phyloP scores from a whole-genome alignment of 2,797 vertebrate species.

The Neostethus bicornis region DNA sequence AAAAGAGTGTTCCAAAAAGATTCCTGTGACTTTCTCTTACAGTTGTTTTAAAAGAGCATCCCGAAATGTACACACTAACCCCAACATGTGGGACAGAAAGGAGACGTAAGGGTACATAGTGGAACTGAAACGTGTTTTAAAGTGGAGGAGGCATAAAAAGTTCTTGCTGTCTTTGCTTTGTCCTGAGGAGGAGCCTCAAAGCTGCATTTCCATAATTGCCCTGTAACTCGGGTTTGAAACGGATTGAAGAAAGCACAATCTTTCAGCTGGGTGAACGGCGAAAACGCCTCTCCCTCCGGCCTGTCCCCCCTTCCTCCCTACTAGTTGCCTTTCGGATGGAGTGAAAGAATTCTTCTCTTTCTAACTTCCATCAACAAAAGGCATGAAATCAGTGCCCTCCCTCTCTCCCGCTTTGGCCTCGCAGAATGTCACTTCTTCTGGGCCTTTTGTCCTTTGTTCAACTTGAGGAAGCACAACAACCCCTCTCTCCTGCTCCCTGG shows the following conservation, averaged over 20 bases:
- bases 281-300: conserved; percentile 82
- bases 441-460: conserved; percentile 83
- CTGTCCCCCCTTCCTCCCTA: conserved; percentile 81
- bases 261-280: conserved; percentile 94
- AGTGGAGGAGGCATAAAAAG: conserved; percentile 56
- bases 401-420: conserved; percentile 74
- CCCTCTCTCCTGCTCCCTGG: conserved; percentile 61
- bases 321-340: conserved; percentile 89
- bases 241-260: conserved; percentile 85
- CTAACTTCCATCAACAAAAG: conserved; percentile 88
- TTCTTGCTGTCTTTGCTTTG: conserved; percentile 79
- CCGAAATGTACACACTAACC: conserved; percentile 18
- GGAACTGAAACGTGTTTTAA: conserved; percentile 59
- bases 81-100: conserved; percentile 14
- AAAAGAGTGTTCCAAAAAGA: conserved; percentile 12
- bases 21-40: conserved; percentile 18
- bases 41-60: conserved; percentile 26
- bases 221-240: conserved; percentile 93
- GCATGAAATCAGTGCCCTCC: conserved; percentile 88
- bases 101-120: conserved; percentile 37
- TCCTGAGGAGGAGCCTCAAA: conserved; percentile 90
- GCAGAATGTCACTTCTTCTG: conserved; percentile 84
- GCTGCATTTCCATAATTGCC: conserved; percentile 98
- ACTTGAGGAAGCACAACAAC: conserved; percentile 68
- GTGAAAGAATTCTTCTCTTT: conserved; percentile 88